These are phyloP conservation scores for Pipistrellus nathusii DNA, from an alignment of 2,797 vertebrate species.

Conservation along the genomic window DNA sequence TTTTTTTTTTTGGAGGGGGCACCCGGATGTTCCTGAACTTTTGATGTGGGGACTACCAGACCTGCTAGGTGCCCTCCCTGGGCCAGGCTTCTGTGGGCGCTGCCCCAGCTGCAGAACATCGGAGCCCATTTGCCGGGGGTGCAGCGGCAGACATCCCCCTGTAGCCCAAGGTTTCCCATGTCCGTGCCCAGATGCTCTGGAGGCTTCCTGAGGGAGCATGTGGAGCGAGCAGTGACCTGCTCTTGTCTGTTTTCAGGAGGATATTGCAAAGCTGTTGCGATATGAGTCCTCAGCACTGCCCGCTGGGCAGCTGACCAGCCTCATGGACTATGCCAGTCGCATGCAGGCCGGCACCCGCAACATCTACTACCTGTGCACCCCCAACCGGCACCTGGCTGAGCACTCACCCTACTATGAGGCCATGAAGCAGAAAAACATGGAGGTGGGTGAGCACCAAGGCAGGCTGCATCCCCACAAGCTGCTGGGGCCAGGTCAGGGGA, in stretches of 20 bases:
- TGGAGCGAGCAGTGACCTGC: not conserved
- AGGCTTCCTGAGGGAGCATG: not conserved
- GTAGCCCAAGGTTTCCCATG: not conserved
- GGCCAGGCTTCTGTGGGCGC: not conserved
- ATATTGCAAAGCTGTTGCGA: conserved; percentile 95
- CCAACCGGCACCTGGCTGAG: conserved; percentile 95
- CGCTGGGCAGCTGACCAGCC: conserved; percentile 92
- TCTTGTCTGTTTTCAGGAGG: conserved; percentile 89
- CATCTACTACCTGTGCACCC: conserved; percentile 97
- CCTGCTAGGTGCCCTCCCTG: not conserved
- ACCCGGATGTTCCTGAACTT: no score
- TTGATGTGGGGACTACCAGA: not conserved
- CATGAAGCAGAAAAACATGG: conserved; percentile 97
- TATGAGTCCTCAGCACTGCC: conserved; percentile 95
- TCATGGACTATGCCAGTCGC: conserved; percentile 92
- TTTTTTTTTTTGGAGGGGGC: no score
- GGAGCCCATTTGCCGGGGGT: not conserved
- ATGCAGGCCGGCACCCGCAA: conserved; percentile 96
- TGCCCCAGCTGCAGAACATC: not conserved
- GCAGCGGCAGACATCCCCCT: not conserved
- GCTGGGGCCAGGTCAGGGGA: not conserved
- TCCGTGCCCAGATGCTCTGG: not conserved
- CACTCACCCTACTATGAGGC: conserved; percentile 97
- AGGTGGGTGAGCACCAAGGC: conserved; percentile 87
- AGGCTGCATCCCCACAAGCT: not conserved